Conservation (phyloP, 2,888 invertebrate genomes). For the Colostygia pectinataria region DNA sequence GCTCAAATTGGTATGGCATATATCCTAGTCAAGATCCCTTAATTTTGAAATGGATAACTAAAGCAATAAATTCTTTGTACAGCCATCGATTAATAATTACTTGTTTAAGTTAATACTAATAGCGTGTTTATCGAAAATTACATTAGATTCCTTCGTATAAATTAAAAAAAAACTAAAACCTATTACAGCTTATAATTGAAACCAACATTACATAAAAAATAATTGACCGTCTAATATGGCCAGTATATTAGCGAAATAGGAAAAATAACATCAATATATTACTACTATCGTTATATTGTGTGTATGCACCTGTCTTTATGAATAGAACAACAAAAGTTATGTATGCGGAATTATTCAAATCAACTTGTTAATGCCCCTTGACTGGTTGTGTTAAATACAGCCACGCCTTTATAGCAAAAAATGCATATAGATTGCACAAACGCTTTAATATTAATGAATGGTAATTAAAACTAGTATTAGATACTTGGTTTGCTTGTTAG, state of each 20-base stretch:
- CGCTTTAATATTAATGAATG: constrained; percentile 37
- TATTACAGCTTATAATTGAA: background rate
- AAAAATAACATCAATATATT: constrained; percentile 23
- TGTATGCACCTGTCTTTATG: constrained; percentile 31
- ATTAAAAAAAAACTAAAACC: background rate
- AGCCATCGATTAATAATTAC: too few species aligned
- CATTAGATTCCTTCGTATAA: background rate
- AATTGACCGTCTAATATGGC: constrained; percentile 11
- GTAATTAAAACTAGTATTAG: constrained; percentile 32
- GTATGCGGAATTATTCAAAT: constrained; percentile 58
- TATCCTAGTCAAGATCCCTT: too few species aligned
- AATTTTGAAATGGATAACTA: too few species aligned
- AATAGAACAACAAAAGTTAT: constrained; percentile 38
- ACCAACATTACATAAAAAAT: constrained; percentile 3
- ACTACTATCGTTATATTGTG: constrained; percentile 23
- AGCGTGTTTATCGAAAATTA: background rate
- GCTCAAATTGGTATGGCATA: too few species aligned
- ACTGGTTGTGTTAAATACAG: constrained; percentile 27
- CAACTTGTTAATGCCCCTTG: constrained; percentile 32
- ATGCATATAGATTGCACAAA: constrained; percentile 27
- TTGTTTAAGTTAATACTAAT: too few species aligned
- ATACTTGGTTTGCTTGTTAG: constrained; percentile 32
- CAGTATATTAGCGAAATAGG: constrained; percentile 30
- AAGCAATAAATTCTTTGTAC: too few species aligned
- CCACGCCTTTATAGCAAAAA: constrained; percentile 44